Percentiles rank a stretch among this genome's conserved stretches.
Evolutionary conservation across 35 echinoderm and acorn worm genomes (phyloP).

Genomic region (Ophioderma brevispina): DNA sequence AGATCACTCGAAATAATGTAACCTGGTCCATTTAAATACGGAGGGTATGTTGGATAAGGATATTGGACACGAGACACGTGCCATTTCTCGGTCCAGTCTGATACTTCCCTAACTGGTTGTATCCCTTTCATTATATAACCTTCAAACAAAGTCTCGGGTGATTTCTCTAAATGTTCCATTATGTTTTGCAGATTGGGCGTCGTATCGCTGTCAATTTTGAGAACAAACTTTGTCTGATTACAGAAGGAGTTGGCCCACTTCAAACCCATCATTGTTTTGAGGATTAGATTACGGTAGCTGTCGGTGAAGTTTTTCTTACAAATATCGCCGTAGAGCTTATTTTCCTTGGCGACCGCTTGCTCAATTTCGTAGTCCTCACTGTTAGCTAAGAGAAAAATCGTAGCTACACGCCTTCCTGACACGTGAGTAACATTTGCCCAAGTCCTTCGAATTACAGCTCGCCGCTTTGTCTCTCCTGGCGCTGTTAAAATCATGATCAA

Average conservation of each 20-base stretch:
- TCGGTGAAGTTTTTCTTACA: constrained; percentile 47
- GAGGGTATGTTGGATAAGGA: constrained; percentile 62
- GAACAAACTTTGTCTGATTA: not conserved
- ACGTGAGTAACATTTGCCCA: constrained; percentile 5
- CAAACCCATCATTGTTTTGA: constrained; percentile 63
- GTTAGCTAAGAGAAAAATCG: constrained; percentile 37
- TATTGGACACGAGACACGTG: constrained; percentile 56
- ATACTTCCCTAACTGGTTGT: not conserved
- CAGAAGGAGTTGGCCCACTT: constrained; percentile 49
- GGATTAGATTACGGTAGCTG: constrained; percentile 51
- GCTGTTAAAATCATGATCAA: constrained; percentile 27
- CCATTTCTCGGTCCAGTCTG: constrained; percentile 58
- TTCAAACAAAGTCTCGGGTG: not conserved
- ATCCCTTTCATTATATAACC: not conserved
- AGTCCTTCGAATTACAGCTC: constrained; percentile 13
- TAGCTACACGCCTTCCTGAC: not conserved
- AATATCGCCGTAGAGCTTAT: constrained; percentile 32
- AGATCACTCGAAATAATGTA: constrained; percentile 85
- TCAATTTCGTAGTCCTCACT: not conserved
- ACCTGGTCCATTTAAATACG: constrained; percentile 65
- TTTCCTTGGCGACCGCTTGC: not conserved
- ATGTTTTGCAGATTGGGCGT: constrained; percentile 56
- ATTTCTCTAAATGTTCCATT: not conserved
- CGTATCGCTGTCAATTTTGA: constrained; percentile 70
- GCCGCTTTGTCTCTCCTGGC: not conserved